Evolutionary conservation across 2,888 invertebrate species (phyloP).

Genomic region (Mythimna albipuncta): DNA sequence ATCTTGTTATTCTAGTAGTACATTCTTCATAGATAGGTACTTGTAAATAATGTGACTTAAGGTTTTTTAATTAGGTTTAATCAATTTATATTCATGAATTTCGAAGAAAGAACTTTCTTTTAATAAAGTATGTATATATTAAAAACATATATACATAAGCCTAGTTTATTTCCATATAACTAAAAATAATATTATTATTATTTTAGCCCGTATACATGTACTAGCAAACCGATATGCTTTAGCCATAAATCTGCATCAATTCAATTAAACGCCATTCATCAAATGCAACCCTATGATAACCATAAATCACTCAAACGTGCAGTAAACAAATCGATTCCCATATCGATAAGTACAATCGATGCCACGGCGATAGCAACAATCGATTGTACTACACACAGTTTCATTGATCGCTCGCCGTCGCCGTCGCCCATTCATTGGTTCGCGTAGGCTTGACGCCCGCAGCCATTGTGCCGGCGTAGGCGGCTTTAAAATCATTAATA

Average conservation of each 20-base stretch:
- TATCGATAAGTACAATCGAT: constrained; percentile 48
- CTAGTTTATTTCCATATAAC: neutral
- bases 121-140: neutral
- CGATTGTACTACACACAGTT: constrained; percentile 57
- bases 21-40: neutral
- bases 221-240: neutral
- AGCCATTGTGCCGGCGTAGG: constrained; percentile 73
- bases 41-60: neutral
- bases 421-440: constrained; percentile 69
- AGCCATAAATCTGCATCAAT: constrained; percentile 24
- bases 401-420: constrained; percentile 66
- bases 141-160: neutral
- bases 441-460: constrained; percentile 72
- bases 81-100: neutral
- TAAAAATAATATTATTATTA: neutral
- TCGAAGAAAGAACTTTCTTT: neutral
- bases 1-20: neutral
- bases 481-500: constrained; percentile 73
- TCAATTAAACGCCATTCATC: constrained; percentile 34
- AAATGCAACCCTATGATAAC: constrained; percentile 18
- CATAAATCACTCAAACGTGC: constrained; percentile 35
- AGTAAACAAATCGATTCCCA: constrained; percentile 45
- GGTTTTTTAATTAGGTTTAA: no score
- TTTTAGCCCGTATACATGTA: neutral
- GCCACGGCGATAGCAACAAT: constrained; percentile 46